Percentiles rank a stretch among this genome's conserved stretches.
Conservation (phyloP, 2,797 vertebrate genomes). For the Lycodopsis pacificus region DNA sequence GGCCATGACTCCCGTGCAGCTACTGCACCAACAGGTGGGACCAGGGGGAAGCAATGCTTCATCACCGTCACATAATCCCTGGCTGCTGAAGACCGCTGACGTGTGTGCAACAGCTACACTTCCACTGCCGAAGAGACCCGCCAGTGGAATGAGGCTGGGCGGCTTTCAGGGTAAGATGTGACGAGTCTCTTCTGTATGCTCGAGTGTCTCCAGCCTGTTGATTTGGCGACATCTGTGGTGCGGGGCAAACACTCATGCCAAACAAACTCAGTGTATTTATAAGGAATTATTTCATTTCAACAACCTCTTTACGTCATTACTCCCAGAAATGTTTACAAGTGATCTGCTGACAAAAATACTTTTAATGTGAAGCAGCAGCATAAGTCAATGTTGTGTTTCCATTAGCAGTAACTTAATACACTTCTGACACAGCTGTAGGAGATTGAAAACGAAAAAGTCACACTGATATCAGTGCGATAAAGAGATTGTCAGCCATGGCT, state of each 20-base stretch:
- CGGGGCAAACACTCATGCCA: background rate
- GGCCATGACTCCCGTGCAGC: conserved; percentile 84
- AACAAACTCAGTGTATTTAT: background rate
- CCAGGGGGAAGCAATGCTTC: conserved; percentile 62
- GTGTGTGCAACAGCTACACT: conserved; percentile 85
- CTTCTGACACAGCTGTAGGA: background rate
- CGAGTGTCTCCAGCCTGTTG: background rate
- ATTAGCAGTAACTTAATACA: background rate
- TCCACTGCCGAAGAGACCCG: conserved; percentile 86
- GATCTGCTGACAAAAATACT: background rate
- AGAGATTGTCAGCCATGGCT: background rate
- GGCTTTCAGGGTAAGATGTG: conserved; percentile 81
- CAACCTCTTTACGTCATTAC: too few species aligned
- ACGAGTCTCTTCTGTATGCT: background rate
- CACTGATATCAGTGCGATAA: background rate
- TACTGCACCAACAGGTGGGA: conserved; percentile 76
- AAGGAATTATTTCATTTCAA: too few species aligned
- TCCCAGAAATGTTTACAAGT: background rate
- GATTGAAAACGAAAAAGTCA: background rate
- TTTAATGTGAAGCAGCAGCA: background rate
- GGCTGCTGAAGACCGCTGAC: conserved; percentile 79
- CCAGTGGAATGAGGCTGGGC: conserved; percentile 81
- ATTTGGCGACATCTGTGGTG: background rate
- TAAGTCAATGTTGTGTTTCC: background rate
- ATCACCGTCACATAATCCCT: conserved; percentile 72